A percentile compares a stretch with the other conserved stretches of the same genome.
These are phyloP conservation scores for Syrmaticus mikado DNA, from an alignment of 2,113 vertebrate species.

Conservation along the genomic window DNA sequence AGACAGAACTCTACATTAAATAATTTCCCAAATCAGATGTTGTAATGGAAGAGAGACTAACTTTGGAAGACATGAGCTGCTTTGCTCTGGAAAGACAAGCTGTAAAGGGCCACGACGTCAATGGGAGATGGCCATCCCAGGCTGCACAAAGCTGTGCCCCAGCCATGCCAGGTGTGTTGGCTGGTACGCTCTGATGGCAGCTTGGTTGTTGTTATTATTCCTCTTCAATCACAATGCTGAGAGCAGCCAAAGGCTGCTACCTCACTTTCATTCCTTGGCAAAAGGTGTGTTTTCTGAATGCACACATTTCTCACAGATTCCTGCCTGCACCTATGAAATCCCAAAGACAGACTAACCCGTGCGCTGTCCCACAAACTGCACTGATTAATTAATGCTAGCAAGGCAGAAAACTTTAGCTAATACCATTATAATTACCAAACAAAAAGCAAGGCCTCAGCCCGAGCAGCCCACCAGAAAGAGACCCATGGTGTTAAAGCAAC, in stretches of 20 bases:
- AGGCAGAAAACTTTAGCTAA: background rate
- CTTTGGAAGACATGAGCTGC: background rate
- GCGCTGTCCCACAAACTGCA: accelerated
- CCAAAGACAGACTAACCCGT: background rate
- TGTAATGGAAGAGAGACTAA: background rate
- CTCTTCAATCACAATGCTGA: background rate
- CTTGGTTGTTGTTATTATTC: background rate
- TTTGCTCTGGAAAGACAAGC: background rate
- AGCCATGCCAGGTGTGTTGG: accelerated
- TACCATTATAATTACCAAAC: background rate
- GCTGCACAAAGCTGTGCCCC: background rate
- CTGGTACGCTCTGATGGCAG: accelerated
- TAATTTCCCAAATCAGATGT: background rate
- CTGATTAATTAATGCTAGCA: background rate
- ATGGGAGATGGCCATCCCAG: background rate
- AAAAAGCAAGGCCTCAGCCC: background rate
- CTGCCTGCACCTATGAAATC: accelerated
- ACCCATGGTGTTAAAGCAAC: slow-evolving; percentile 18
- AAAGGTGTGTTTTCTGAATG: accelerated
- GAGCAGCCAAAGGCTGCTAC: background rate
- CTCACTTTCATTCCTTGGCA: background rate
- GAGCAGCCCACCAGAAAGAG: slow-evolving; percentile 21
- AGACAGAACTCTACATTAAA: background rate
- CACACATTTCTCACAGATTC: accelerated
- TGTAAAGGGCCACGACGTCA: background rate